Evolutionary conservation across 2,797 vertebrate species (phyloP).

Genomic region (Molossus molossus): DNA sequence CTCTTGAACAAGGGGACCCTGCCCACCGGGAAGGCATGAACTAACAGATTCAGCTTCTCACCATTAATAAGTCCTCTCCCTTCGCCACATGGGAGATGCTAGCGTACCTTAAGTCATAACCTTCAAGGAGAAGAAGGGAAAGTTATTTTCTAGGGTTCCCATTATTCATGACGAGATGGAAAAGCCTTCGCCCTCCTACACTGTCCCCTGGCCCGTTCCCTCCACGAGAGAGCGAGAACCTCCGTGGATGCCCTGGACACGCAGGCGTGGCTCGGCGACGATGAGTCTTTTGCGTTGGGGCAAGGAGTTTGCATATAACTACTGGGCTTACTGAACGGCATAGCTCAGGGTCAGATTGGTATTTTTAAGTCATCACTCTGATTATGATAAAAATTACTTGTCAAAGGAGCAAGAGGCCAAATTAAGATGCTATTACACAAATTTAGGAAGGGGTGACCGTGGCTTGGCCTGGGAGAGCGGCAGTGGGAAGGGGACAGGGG

Average conservation of each 20-base stretch:
- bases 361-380: background rate
- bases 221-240: fast-evolving
- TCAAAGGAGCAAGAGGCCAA: background rate
- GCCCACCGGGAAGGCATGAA: no score
- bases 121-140: background rate
- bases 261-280: fast-evolving
- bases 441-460: background rate
- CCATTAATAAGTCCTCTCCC: background rate
- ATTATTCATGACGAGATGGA: background rate
- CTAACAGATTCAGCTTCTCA: background rate
- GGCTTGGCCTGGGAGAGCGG: background rate
- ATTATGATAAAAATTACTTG: background rate
- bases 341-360: background rate
- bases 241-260: background rate
- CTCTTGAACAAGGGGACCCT: background rate
- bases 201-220: no score
- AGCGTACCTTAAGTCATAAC: background rate
- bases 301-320: background rate
- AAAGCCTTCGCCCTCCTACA: fast-evolving
- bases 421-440: background rate
- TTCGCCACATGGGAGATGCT: background rate
- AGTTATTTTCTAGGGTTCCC: background rate
- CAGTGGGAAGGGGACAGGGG: fast-evolving
- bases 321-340: background rate
- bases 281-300: background rate